Conservation (phyloP, 2,797 vertebrate genomes). For the Phalanger gymnotis region DNA sequence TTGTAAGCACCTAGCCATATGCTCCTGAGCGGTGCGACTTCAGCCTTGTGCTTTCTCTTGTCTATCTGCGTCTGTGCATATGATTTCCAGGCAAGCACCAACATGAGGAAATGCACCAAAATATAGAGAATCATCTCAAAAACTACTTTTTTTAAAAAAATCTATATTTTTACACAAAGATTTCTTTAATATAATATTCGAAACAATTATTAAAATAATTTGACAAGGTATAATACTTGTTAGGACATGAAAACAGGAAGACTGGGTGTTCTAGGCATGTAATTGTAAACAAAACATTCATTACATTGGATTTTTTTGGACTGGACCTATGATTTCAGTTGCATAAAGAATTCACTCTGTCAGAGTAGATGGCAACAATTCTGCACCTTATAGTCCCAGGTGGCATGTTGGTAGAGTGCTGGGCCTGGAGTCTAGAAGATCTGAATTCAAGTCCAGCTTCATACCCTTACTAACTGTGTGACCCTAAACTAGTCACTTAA, state of each 20-base stretch:
- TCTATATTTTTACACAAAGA: slow-evolving; percentile 40
- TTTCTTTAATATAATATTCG: slow-evolving; percentile 67
- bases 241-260: slow-evolving; percentile 24
- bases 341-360: slow-evolving; percentile 7
- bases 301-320: slow-evolving; percentile 46
- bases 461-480: not conserved
- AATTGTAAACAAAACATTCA: slow-evolving; percentile 68
- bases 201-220: slow-evolving; percentile 74
- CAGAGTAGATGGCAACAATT: not conserved
- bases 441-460: not conserved
- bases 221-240: slow-evolving; percentile 64
- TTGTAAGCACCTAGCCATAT: slow-evolving; percentile 42
- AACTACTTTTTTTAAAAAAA: slow-evolving; percentile 30
- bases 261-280: slow-evolving; percentile 57
- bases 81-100: not conserved
- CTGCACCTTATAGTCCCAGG: not conserved
- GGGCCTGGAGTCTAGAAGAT: not conserved
- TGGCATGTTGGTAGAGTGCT: not conserved
- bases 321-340: slow-evolving; percentile 14
- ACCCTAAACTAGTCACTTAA: not conserved
- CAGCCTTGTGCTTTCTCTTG: not conserved
- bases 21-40: slow-evolving; percentile 3
- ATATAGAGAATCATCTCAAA: slow-evolving; percentile 33
- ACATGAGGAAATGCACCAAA: slow-evolving; percentile 2
- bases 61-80: slow-evolving; percentile 5